A percentile compares a stretch with the other conserved stretches of the same genome.
phyloP scores from a whole-genome alignment of 2,113 vertebrate genomes.

The Pelobates fuscus region DNA sequence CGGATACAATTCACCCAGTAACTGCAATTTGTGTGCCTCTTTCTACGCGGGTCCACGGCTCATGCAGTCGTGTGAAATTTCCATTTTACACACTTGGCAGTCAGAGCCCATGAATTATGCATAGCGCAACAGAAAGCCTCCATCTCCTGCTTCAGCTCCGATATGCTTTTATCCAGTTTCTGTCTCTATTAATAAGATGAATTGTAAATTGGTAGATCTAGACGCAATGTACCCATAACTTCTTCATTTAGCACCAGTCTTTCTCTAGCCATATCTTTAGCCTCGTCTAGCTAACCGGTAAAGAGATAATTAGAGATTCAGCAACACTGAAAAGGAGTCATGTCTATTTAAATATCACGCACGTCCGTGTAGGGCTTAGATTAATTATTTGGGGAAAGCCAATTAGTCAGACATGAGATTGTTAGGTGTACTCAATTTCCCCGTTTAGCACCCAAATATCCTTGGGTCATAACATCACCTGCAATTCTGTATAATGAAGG shows the following conservation, averaged over 20 bases:
- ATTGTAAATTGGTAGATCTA: slow-evolving; percentile 91
- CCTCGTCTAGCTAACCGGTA: too few species aligned
- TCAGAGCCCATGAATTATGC: slow-evolving; percentile 98
- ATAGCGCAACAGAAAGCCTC: slow-evolving; percentile 98
- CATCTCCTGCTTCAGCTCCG: slow-evolving; percentile 97
- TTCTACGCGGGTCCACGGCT: slow-evolving; percentile 84
- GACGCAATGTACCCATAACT: slow-evolving; percentile 88
- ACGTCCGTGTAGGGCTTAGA: too few species aligned
- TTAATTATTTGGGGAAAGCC: too few species aligned
- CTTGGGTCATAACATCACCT: too few species aligned
- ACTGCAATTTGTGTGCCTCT: slow-evolving; percentile 80
- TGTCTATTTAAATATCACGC: too few species aligned
- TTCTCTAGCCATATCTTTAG: not conserved
- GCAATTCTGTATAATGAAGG: too few species aligned
- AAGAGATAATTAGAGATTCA: too few species aligned
- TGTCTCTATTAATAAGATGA: slow-evolving; percentile 99
- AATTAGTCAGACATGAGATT: too few species aligned
- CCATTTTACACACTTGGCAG: slow-evolving; percentile 99
- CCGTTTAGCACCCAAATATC: too few species aligned
- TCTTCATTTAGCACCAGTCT: slow-evolving; percentile 80
- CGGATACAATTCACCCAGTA: slow-evolving; percentile 79
- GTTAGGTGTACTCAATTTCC: too few species aligned
- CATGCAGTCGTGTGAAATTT: slow-evolving; percentile 97
- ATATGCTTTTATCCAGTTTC: slow-evolving; percentile 93
- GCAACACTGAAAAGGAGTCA: too few species aligned